Base-by-base conservation (phyloP, 1,140 invertebrate species). In the Episyrphus balteatus region DNA sequence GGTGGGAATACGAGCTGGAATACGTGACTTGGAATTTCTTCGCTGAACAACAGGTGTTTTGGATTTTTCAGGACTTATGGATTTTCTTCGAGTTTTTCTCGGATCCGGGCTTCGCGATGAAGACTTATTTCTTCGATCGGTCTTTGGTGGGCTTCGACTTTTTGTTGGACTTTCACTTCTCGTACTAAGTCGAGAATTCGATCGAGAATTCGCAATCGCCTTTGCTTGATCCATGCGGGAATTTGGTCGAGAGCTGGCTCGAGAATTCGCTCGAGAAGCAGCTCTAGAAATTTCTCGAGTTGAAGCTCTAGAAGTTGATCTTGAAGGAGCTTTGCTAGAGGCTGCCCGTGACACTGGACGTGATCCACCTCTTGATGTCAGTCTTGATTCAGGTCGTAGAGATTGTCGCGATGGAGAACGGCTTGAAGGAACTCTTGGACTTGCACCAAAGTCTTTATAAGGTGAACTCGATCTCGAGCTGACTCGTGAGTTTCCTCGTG, bases 141-240 rank as follows among this genome's bases (percentile, higher is more conserved):
- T 13, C 10, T 18, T 12, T 14, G 14, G 18, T 7, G 49, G 46
- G 26, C 36, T 44, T 47, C 46, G 42, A 11, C 39, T 21, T 18
- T 21, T 41, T 15, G n/a, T 14, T 18, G 30, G 33, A 42, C 15
- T 55, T 34, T 49, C 44, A 2, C 50, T 19, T 8, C 37, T 32
- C n/a, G 57, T 49, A 42, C 63, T 66, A 15, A 61, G 34, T 12
- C 62, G 50, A 2, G 63, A 66, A 38, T 66, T 63, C 7, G 51
- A 50, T n/a, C 62, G 44, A 0, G 62, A 66, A 42, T 61, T 55
- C 8, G 54, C 53, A 1, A 47, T 37, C 0, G 59, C 56, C 14
- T 56, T 55, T 1, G 55, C 44, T 30, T 49, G 51, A 10, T 60
- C 55, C 49, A 61, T 30, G 5, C 62, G 57, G 7, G 63, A 66